Evolutionary conservation across 1,140 invertebrate species (phyloP), one percentile per base, ranked within the genome.

Genomic region (Chironomus tepperi): DNA sequence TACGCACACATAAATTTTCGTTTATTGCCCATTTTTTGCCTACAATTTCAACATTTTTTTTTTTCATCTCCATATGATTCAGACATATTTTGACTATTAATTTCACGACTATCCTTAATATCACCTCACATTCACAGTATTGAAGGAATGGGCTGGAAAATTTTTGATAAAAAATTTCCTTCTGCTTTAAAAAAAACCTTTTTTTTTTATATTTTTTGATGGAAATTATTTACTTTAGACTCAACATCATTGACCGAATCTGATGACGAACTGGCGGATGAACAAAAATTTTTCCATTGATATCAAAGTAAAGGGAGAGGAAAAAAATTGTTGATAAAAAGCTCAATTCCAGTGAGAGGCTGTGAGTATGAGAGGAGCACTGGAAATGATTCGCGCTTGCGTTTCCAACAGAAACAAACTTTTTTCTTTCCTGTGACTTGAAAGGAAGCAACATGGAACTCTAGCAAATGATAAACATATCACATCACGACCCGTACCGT

Each of bases 161-260:
- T 67, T 2, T 67, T 67, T 67, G n/a, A n/a, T 67, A 7, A 18
- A 16, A 70, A 18, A 70, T 70, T 70, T 67, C 9, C 18, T 70
- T 70, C 10, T 19, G 6, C 65, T 70, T 70, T 21, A 70, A 18
- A 70, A 18, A 70, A 70, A 2, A 3, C 8, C n/a, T 57, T n/a
- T 57, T 57, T 7, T 57, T n/a, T n/a, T n/a, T n/a, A n/a, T n/a
- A n/a, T n/a, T n/a, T n/a, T 57, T 57, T 70, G 65, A 18, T 18
- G 65, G 24, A 70, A 19, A 70, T 57, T 57, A 70, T 70, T 70
- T 70, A 70, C 65, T 70, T 70, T 70, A 19, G 16, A 70, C 65
- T 70, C 16, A 70, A 70, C 65, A 70, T 70, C 65, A 19, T 70
- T 70, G 65, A 70, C 65, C 65, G 65, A 70, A 70, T 70, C 65